Conservation (phyloP, 2,888 invertebrate species). For the Crepidodera aurea region DNA sequence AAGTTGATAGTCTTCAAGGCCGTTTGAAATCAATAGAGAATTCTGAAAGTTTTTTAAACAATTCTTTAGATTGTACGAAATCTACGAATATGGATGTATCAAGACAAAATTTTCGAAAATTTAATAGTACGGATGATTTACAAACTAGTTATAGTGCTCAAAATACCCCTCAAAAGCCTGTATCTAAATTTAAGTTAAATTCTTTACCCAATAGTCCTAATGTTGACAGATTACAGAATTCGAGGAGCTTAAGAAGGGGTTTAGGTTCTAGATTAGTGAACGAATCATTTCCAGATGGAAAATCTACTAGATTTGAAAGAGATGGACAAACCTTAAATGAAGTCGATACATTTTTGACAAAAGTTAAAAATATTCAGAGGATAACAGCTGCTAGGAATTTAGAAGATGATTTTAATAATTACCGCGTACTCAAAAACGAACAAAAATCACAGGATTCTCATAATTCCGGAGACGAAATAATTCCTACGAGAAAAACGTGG, state of each 20-base stretch:
- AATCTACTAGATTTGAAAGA: slow-evolving; percentile 22
- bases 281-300: slow-evolving; percentile 30
- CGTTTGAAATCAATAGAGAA: slow-evolving; percentile 64
- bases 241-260: slow-evolving; percentile 28
- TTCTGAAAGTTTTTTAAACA: slow-evolving; percentile 49
- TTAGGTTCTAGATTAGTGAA: slow-evolving; percentile 24
- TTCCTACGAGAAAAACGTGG: slow-evolving; percentile 44
- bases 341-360: slow-evolving; percentile 57
- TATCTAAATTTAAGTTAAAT: slow-evolving; percentile 50
- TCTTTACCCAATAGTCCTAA: slow-evolving; percentile 56
- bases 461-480: slow-evolving; percentile 43
- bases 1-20: slow-evolving; percentile 67
- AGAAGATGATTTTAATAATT: slow-evolving; percentile 46
- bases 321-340: slow-evolving; percentile 46
- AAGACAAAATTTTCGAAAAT: slow-evolving; percentile 45
- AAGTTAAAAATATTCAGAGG: slow-evolving; percentile 54
- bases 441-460: background rate
- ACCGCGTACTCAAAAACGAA: background rate
- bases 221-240: slow-evolving; percentile 41
- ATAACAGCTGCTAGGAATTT: slow-evolving; percentile 50
- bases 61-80: slow-evolving; percentile 45
- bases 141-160: slow-evolving; percentile 51
- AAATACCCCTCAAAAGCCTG: slow-evolving; percentile 59
- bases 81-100: slow-evolving; percentile 33
- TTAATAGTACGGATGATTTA: slow-evolving; percentile 52